Conservation (phyloP, 2,888 invertebrate species). For the Drosophila lutescens region DNA sequence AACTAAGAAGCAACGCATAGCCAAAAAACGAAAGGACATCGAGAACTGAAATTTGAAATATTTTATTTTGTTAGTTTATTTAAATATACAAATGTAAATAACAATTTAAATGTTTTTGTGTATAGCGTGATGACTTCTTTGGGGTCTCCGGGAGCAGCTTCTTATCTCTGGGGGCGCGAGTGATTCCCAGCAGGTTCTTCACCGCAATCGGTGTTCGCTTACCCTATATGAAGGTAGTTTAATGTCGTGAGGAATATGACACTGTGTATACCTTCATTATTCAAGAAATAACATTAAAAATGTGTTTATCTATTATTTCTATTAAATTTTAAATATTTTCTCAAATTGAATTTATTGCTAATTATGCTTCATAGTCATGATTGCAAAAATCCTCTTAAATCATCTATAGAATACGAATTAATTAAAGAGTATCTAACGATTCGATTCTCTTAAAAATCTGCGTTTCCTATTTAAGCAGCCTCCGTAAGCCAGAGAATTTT, state of each 20-base stretch:
- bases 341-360: no score
- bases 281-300: no score
- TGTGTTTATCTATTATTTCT: not conserved
- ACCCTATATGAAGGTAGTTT: conserved; percentile 1
- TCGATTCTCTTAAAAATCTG: not conserved
- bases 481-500: not conserved
- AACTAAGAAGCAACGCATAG: conserved; percentile 35
- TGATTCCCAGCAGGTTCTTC: conserved; percentile 41
- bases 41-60: conserved; percentile 22
- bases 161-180: conserved; percentile 36
- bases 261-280: no score
- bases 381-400: no score
- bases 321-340: no score
- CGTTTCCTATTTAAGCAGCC: conserved; percentile 36
- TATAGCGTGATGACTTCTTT: not conserved
- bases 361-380: no score
- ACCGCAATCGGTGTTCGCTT: conserved; percentile 17
- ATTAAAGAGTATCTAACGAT: not conserved
- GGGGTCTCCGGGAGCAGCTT: conserved; percentile 32
- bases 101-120: conserved; percentile 1
- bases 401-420: no score
- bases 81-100: conserved; percentile 16
- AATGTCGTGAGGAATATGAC: not conserved
- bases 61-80: conserved; percentile 13
- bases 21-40: conserved; percentile 43